Evolutionary conservation across 2,113 vertebrate genomes (phyloP).

Genomic region (Pavo muticus): DNA sequence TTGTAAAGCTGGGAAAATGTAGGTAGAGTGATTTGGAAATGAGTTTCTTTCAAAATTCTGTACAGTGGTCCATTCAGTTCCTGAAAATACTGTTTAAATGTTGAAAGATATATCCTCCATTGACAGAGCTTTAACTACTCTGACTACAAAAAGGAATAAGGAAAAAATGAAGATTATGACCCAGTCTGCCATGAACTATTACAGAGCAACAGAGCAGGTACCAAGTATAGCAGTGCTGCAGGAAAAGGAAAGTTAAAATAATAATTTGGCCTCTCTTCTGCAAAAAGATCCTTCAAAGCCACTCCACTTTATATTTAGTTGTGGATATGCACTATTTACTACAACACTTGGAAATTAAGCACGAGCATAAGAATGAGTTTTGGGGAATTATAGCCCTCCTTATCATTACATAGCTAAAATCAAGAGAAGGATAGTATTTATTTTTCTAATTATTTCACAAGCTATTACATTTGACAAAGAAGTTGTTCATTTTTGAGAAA

Average conservation of each 20-base stretch:
- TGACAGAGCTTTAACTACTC: neutral
- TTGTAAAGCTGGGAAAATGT: constrained; percentile 4
- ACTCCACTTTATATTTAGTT: accelerated
- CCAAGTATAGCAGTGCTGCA: neutral
- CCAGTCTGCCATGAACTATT: neutral
- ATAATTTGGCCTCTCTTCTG: neutral
- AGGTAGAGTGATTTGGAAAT: neutral
- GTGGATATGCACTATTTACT: neutral
- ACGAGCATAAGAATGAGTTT: neutral
- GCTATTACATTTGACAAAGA: neutral
- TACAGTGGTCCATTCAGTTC: neutral
- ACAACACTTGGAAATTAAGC: neutral
- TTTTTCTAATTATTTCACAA: neutral
- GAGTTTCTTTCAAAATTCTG: neutral
- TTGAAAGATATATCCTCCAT: neutral
- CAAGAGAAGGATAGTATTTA: neutral
- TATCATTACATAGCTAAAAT: neutral
- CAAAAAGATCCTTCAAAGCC: neutral
- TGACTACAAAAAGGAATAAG: neutral
- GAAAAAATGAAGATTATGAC: neutral
- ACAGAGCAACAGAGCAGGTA: neutral
- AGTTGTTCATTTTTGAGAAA: neutral
- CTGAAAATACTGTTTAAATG: neutral
- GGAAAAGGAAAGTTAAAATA: neutral
- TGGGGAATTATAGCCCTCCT: neutral